Conservation (phyloP, 2,113 vertebrate species). For the Mormyrus iriodes region DNA sequence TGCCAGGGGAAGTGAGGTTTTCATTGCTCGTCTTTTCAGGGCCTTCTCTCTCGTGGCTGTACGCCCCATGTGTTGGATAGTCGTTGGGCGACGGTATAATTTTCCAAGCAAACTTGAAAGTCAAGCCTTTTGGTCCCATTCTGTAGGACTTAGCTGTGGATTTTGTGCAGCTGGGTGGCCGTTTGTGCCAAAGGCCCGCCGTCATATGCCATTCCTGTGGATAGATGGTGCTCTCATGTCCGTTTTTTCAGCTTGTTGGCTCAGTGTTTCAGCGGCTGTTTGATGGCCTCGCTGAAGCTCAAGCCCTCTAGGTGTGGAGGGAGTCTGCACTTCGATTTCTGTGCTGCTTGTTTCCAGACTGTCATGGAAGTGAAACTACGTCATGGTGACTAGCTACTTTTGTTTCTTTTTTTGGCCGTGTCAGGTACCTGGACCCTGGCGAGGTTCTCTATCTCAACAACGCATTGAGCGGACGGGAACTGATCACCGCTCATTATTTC, state of each 20-base stretch:
- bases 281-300: background rate
- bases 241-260: background rate
- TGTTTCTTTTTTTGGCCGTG: background rate
- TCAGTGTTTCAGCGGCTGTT: background rate
- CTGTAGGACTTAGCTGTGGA: background rate
- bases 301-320: background rate
- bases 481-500: background rate
- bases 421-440: background rate
- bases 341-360: background rate
- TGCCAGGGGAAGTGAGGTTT: background rate
- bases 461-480: background rate
- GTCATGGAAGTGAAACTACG: background rate
- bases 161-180: background rate
- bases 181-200: background rate
- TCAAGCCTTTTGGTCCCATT: background rate
- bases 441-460: background rate
- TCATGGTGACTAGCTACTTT: background rate
- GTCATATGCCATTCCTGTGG: background rate
- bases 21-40: background rate
- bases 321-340: background rate
- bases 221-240: background rate
- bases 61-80: background rate
- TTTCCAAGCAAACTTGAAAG: background rate
- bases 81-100: background rate
- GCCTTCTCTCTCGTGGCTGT: background rate